Percentiles rank a stretch among this genome's conserved stretches.
Conservation (phyloP, 35 echinoderm and acorn worm genomes). For the Amphiura filiformis region DNA sequence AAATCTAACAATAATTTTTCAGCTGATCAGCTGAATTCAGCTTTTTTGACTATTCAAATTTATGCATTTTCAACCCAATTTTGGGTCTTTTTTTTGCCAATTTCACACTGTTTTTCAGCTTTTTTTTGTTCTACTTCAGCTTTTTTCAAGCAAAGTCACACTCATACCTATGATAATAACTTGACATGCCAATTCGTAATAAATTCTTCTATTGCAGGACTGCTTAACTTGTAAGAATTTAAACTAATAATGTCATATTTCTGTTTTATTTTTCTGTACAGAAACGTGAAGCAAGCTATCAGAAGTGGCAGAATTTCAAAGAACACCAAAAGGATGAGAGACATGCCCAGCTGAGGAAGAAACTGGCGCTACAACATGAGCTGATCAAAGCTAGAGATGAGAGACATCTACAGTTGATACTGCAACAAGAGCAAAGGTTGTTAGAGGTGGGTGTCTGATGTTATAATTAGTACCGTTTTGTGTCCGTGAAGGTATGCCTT, state of each 20-base stretch:
- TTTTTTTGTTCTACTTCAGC: too few species aligned
- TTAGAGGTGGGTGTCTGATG: constrained; percentile 26
- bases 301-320: constrained; percentile 55
- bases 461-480: neutral
- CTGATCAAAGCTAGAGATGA: constrained; percentile 44
- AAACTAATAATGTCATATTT: too few species aligned
- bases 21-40: too few species aligned
- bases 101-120: too few species aligned
- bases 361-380: constrained; percentile 43
- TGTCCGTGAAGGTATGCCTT: neutral
- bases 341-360: constrained; percentile 28
- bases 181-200: neutral
- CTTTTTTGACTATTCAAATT: too few species aligned
- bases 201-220: too few species aligned
- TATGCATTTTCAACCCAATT: too few species aligned
- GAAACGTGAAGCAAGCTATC: constrained; percentile 35
- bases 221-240: too few species aligned
- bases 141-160: too few species aligned
- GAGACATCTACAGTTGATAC: constrained; percentile 17
- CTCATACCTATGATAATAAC: neutral
- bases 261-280: neutral
- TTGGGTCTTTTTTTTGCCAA: too few species aligned
- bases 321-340: constrained; percentile 14
- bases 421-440: constrained; percentile 17
- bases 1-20: too few species aligned